Evolutionary conservation across 2,888 invertebrate species (phyloP), one percentile per base, ranked within the genome.

Genomic region (Aspidiotus rigidus): DNA sequence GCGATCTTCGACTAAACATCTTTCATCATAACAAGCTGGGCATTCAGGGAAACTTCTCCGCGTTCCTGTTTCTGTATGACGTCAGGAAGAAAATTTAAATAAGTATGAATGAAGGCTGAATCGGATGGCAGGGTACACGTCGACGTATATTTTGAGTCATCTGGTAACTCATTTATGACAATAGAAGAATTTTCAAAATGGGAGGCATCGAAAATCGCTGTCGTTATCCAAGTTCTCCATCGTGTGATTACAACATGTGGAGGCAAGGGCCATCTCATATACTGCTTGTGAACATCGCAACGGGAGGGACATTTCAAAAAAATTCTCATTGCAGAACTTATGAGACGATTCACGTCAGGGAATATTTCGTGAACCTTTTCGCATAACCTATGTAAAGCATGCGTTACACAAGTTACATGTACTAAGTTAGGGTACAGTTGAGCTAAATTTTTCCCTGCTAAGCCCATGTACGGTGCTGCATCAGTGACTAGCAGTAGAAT

Each of bases 271-370:
- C n/a, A n/a, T n/a, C n/a, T n/a, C n/a, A n/a, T n/a, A n/a, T n/a
- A n/a, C n/a, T n/a, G n/a, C n/a, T n/a, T n/a, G n/a, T n/a, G n/a
- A n/a, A n/a, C n/a, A n/a, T n/a, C n/a, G n/a, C n/a, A n/a, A n/a
- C n/a, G n/a, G n/a, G n/a, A n/a, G n/a, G n/a, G 8, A 67, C 49
- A n/a, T n/a, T 39, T n/a, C 28, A 59, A 67, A 60, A 10, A 60
- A 54, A 10, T 49, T 42, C 49, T 41, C 9, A 44, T 1, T 60
- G 10, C 49, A 10, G 49, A 49, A 49, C 49, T 49, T 11, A 49
- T 49, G 10, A 49, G 11, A 10, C 49, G 49, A 49, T 49, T n/a
- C n/a, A n/a, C n/a, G n/a, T n/a, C n/a, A n/a, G n/a, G n/a, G n/a
- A n/a, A n/a, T n/a, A n/a, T n/a, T 49, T 10, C 9, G 11, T 10